Evolutionary conservation across 2,797 vertebrate species (phyloP), one percentile per base, ranked within the genome.

Genomic region (Mormyrus hasselquistii): DNA sequence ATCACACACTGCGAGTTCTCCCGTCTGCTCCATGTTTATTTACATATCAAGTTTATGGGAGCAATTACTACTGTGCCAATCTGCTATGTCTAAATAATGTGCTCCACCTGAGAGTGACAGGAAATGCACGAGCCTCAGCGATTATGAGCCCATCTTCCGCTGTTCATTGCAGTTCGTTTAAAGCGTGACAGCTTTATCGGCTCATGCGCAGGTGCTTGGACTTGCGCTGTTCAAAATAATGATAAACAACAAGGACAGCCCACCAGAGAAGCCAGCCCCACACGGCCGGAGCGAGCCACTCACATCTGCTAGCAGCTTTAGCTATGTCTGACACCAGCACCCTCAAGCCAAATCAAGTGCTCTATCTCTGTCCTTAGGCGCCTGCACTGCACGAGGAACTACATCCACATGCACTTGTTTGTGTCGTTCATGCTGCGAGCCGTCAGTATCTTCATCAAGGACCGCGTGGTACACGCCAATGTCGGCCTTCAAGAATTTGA

Each of bases 351-450:
- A 29, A 22, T 84, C 4, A 34, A 73, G 10, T 12, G 29, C 65
- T 82, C 7, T 22, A 41, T 82, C 76, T 44, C n/a, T 49, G 38
- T 82, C 41, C 12, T 14, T 92, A 98, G 97, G 91, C 96, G 97
- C 88, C 94, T 97, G 76, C 97, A 97, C 93, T 98, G 97, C 93
- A 97, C 97, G 89, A 95, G 97, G 90, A 98, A 97, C 93, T 98
- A 97, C 92, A 97, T 98, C 94, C 97, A 98, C 92, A 95, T 98
- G 95, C 97, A 98, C 93, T 94, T 98, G 83, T 98, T 98, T 91
- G 95, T 96, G 41, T 98, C 97, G 90, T 98, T 98, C 92, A 97
- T 98, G 95, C 90, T 98, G 44, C 95, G 97, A 38, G 97, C 96
- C 0, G 93, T 94, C 87, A 97, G 96, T 93, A 97, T 98, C 93